phyloP scores from a whole-genome alignment of 2,113 vertebrate species.

The Zapornia atra region DNA sequence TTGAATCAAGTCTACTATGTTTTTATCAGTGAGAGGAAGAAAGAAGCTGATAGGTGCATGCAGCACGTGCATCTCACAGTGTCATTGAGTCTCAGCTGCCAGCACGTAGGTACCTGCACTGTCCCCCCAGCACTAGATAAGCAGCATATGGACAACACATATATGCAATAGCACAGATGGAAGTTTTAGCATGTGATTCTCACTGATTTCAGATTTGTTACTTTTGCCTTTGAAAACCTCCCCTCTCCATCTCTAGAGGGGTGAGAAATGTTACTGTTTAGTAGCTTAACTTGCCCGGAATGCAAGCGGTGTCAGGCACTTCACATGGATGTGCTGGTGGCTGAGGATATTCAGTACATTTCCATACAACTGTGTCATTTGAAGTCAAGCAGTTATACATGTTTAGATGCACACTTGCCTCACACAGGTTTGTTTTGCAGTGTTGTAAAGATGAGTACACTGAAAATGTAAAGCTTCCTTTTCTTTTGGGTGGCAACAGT shows the following conservation, averaged over 20 bases:
- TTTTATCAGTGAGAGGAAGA: not conserved
- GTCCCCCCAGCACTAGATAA: not conserved
- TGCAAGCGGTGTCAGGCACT: not conserved
- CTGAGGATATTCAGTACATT: not conserved
- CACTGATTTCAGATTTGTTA: not conserved
- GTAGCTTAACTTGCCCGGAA: not conserved
- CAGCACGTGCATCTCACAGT: not conserved
- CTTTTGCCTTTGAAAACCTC: not conserved
- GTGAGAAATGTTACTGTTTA: not conserved
- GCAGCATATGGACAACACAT: not conserved
- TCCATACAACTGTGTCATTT: not conserved
- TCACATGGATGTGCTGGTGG: not conserved
- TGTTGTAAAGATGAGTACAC: not conserved
- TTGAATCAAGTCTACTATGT: not conserved
- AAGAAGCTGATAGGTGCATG: fast-evolving
- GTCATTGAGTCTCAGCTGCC: not conserved
- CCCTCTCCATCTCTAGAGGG: not conserved
- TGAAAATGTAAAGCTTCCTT: not conserved
- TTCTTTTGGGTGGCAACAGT: not conserved
- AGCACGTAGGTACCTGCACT: not conserved
- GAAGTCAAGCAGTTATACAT: not conserved
- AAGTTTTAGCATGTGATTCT: slow-evolving; percentile 7
- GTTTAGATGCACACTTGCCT: not conserved
- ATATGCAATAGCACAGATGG: not conserved
- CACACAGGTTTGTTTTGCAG: not conserved